These are phyloP conservation scores for Aplysina aerophoba DNA, from an alignment of 37 sponge, comb jelly and placozoan species.

Conservation along the genomic window DNA sequence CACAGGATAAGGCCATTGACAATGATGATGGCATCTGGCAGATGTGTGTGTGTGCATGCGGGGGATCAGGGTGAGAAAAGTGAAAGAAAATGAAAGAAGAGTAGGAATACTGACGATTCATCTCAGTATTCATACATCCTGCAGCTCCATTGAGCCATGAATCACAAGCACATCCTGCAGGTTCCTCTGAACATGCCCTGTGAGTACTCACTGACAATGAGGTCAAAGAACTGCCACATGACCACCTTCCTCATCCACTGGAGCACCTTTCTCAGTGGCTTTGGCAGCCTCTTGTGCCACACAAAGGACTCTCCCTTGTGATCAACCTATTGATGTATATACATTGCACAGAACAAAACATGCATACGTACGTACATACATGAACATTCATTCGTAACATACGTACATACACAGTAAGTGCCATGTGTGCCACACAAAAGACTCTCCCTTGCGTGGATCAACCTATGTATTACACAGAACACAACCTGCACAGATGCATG, in stretches of 20 bases:
- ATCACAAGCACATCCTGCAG: slow-evolving; percentile 2
- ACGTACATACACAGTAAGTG: not conserved
- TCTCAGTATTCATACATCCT: no score
- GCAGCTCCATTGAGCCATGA: not conserved
- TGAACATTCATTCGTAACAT: not conserved
- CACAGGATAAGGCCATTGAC: slow-evolving; percentile 36
- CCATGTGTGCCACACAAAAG: slow-evolving; percentile 16
- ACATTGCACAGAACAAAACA: not conserved
- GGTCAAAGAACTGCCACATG: slow-evolving; percentile 44
- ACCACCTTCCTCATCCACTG: slow-evolving; percentile 7
- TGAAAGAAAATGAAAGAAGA: not conserved
- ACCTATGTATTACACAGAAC: no score
- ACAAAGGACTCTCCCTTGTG: slow-evolving; percentile 9
- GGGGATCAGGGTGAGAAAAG: no score
- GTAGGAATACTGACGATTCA: no score
- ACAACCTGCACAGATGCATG: no score
- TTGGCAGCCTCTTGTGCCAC: slow-evolving; percentile 9
- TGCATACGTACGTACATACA: not conserved
- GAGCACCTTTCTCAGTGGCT: not conserved
- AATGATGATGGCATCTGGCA: slow-evolving; percentile 48
- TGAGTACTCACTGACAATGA: slow-evolving; percentile 21
- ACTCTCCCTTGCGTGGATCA: not conserved
- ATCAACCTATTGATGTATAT: not conserved
- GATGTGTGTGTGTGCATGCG: no score
- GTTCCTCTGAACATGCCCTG: not conserved